A percentile compares a stretch with the other conserved stretches of the same genome.
phyloP scores from a whole-genome alignment of 2,797 vertebrate genomes.

The Catamblyrhynchus diadema region DNA sequence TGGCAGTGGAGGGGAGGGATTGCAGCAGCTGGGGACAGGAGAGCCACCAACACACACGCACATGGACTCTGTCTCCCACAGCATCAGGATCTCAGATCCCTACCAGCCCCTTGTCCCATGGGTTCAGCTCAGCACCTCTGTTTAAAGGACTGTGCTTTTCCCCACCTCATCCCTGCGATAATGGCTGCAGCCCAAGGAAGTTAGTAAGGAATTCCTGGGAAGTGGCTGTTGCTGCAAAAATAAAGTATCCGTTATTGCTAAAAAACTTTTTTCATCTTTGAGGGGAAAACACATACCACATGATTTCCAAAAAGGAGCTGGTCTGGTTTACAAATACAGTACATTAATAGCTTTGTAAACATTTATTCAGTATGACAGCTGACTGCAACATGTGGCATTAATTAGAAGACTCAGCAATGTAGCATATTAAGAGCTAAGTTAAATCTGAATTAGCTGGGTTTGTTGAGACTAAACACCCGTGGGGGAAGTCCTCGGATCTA shows the following conservation, averaged over 20 bases:
- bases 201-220: slow-evolving; percentile 60
- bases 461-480: slow-evolving; percentile 76
- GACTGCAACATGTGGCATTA: slow-evolving; percentile 81
- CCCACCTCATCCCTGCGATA: background rate
- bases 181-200: slow-evolving; percentile 62
- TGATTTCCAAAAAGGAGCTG: slow-evolving; percentile 76
- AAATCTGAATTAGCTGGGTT: slow-evolving; percentile 77
- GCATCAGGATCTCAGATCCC: background rate
- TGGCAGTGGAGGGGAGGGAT: background rate
- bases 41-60: background rate
- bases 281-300: slow-evolving; percentile 79
- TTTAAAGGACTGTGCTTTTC: background rate
- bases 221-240: slow-evolving; percentile 72
- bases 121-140: background rate
- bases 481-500: slow-evolving; percentile 71
- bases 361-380: slow-evolving; percentile 84
- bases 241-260: slow-evolving; percentile 75
- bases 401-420: slow-evolving; percentile 80
- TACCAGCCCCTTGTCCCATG: accelerated
- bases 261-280: slow-evolving; percentile 74
- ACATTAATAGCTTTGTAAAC: slow-evolving; percentile 85
- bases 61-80: accelerated
- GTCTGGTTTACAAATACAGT: slow-evolving; percentile 82
- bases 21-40: background rate
- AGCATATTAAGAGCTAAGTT: slow-evolving; percentile 78